phyloP scores from a whole-genome alignment of 2,113 vertebrate species.

The Scortum barcoo region DNA sequence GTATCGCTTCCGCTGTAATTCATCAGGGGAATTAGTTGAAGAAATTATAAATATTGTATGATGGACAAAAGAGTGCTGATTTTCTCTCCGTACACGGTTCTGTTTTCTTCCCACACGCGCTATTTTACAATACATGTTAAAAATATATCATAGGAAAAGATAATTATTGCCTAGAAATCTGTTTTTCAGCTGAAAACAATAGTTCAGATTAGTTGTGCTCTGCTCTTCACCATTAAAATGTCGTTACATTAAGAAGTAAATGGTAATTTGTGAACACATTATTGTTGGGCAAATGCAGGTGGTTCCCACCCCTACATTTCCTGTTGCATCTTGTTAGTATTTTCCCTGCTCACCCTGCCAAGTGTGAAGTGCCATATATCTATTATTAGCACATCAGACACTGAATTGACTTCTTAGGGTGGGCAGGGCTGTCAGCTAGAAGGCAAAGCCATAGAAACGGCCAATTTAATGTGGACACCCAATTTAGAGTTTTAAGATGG shows the following conservation, averaged over 20 bases:
- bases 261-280: conserved; percentile 44
- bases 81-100: background rate
- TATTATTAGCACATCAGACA: conserved; percentile 66
- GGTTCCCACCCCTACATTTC: conserved; percentile 53
- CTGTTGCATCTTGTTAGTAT: conserved; percentile 37
- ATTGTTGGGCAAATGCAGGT: conserved; percentile 59
- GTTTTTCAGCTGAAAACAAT: background rate
- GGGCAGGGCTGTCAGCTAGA: conserved; percentile 34
- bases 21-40: background rate
- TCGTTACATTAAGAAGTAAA: conserved; percentile 35
- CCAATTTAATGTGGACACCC: conserved; percentile 43
- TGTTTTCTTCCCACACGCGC: background rate
- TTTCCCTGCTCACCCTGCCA: conserved; percentile 11
- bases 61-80: background rate
- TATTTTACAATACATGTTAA: background rate
- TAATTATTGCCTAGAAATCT: conserved; percentile 24
- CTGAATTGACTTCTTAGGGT: conserved; percentile 44
- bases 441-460: conserved; percentile 41
- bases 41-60: background rate
- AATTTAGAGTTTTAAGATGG: conserved; percentile 35
- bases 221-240: conserved; percentile 20
- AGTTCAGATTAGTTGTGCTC: conserved; percentile 15
- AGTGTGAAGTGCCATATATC: conserved; percentile 41
- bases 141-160: conserved; percentile 16
- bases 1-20: background rate